Evolutionary conservation across 2,797 vertebrate genomes (phyloP).

Genomic region (Sebastes iracundus): DNA sequence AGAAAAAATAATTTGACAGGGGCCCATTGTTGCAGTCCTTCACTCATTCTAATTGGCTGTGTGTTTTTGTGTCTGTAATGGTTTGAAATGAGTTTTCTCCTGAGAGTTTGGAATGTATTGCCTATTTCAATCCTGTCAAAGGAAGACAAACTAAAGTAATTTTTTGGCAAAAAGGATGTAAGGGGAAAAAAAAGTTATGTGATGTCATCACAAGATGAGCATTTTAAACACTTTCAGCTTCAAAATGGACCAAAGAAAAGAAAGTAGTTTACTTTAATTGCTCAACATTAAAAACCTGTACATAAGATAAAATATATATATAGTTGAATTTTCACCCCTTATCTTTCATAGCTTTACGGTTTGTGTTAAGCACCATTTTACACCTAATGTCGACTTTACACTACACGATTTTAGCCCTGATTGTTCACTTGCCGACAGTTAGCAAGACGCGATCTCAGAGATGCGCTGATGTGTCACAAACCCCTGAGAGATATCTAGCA

Average conservation of each 20-base stretch:
- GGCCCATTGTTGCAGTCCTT: constrained; percentile 45
- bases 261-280: neutral
- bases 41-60: constrained; percentile 63
- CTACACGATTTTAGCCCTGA: neutral
- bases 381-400: neutral
- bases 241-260: neutral
- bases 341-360: too few relatives aligned
- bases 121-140: constrained; percentile 50
- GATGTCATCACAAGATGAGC: neutral
- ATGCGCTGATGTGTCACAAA: neutral
- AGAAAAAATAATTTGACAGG: constrained; percentile 65
- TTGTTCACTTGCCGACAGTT: too few relatives aligned
- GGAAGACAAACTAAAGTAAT: constrained; percentile 11
- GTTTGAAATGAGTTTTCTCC: constrained; percentile 65
- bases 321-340: neutral
- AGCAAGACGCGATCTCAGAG: neutral
- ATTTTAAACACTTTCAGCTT: neutral
- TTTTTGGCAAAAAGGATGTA: neutral
- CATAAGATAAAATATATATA: neutral
- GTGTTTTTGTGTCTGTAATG: constrained; percentile 56
- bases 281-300: neutral
- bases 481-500: neutral
- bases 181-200: neutral
- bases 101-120: constrained; percentile 42
- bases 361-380: neutral